Base-by-base conservation (phyloP, 1,140 invertebrate genomes). In the Drosophila ogumai region DNA sequence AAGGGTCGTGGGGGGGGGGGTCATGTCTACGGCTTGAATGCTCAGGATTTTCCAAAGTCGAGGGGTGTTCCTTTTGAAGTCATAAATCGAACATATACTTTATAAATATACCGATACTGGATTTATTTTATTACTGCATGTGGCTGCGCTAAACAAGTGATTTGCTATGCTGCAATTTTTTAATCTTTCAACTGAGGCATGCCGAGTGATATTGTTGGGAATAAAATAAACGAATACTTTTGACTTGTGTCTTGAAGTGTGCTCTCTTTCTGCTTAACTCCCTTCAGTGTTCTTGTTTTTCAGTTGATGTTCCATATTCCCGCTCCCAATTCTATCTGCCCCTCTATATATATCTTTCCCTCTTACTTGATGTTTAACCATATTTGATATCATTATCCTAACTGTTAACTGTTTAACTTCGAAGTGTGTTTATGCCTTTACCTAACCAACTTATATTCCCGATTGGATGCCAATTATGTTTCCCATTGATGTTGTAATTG, bases 401-500 rank as follows among this genome's bases (percentile, higher is more conserved):
- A 74, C 38, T 84, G 80, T 88, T 90, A 61, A 81, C 75, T 72
- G 80, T 88, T 87, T 73, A 65, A 47, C 59, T 79, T 72, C 61
- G 50, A 76, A 84, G 77, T 88, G 82, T 67, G 68, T 90, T 84
- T 69, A 74, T 74, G 76, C 68, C 76, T 71, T 66, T 55, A 55
- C 25, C 38, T 55, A 52, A 69, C 12, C 59, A 41, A 60, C 46
- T 49, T 36, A 41, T 19, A 36, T 59, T 44, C 40, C 31, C 52
- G 76, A 82, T 88, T 80, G 76, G 76, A 73, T 73, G 60, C 54
- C 57, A 69, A 66, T 50, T 82, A 57, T 77, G 46, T 81, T 64
- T 46, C 43, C 67, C 65, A 81, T 88, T 78, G 81, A 78, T 88
- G 84, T 88, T 85, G 85, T 88, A 81, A 81, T 90, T 84, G 65